phyloP scores from a whole-genome alignment of 2,113 vertebrate species.

The Pogona vitticeps region DNA sequence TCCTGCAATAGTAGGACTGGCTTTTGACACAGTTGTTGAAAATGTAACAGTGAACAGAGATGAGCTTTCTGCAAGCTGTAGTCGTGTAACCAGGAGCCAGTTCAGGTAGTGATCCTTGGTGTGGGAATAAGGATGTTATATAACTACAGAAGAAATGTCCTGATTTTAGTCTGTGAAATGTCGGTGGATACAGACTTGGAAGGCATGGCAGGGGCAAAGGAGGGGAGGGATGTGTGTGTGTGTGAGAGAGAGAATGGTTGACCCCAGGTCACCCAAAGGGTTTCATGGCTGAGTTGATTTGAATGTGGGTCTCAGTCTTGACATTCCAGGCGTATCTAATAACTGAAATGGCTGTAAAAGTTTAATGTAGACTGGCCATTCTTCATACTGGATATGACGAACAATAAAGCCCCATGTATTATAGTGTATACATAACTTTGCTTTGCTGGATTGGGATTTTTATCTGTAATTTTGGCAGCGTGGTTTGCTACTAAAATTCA shows the following conservation, averaged over 20 bases:
- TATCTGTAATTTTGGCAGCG: too few relatives aligned
- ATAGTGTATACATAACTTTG: not conserved
- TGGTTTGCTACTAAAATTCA: too few relatives aligned
- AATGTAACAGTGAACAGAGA: not conserved
- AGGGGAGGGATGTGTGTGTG: not conserved
- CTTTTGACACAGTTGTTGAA: not conserved
- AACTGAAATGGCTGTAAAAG: not conserved
- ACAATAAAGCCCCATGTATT: not conserved
- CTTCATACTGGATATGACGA: not conserved
- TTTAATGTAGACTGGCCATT: not conserved
- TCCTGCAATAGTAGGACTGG: not conserved
- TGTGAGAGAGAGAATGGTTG: not conserved
- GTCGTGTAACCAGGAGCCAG: not conserved
- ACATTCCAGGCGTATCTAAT: not conserved
- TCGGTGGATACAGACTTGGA: not conserved
- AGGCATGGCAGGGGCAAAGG: too few relatives aligned
- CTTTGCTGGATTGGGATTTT: too few relatives aligned
- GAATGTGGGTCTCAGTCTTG: not conserved
- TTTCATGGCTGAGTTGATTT: not conserved
- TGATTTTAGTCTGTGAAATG: not conserved
- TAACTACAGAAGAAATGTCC: not conserved
- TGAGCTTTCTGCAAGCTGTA: not conserved
- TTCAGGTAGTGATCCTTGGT: not conserved
- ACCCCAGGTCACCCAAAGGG: not conserved
- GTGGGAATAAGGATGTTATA: not conserved